phyloP scores from a whole-genome alignment of 2,797 vertebrate genomes.

The Sphenopsis melanotis region DNA sequence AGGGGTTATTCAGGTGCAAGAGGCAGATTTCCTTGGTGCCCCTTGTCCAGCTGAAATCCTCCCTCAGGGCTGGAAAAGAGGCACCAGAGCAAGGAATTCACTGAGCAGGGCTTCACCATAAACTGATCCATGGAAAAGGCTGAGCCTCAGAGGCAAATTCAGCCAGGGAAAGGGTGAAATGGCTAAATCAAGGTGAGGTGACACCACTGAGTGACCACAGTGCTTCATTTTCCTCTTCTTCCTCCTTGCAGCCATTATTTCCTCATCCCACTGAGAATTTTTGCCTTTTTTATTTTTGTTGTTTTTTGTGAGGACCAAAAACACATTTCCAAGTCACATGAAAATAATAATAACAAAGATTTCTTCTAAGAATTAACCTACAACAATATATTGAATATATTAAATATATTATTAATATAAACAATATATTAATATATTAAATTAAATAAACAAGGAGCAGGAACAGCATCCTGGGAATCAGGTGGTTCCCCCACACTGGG shows the following conservation, averaged over 20 bases:
- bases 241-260: accelerated
- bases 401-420: not conserved
- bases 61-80: not conserved
- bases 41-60: not conserved
- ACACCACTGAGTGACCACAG: not conserved
- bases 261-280: not conserved
- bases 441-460: not conserved
- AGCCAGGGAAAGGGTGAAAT: not conserved
- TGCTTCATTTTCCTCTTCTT: not conserved
- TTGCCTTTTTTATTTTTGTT: not conserved
- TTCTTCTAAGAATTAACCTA: not conserved
- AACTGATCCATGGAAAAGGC: accelerated
- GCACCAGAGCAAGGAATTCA: accelerated
- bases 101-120: not conserved
- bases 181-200: not conserved
- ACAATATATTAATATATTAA: too few species aligned
- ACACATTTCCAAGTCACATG: not conserved
- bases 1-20: not conserved
- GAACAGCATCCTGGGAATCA: not conserved
- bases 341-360: not conserved
- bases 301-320: not conserved
- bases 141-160: not conserved
- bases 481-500: not conserved
- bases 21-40: accelerated
- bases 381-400: not conserved